phyloP scores from a whole-genome alignment of 1,140 invertebrate species.

The Wiebesia pumilae region DNA sequence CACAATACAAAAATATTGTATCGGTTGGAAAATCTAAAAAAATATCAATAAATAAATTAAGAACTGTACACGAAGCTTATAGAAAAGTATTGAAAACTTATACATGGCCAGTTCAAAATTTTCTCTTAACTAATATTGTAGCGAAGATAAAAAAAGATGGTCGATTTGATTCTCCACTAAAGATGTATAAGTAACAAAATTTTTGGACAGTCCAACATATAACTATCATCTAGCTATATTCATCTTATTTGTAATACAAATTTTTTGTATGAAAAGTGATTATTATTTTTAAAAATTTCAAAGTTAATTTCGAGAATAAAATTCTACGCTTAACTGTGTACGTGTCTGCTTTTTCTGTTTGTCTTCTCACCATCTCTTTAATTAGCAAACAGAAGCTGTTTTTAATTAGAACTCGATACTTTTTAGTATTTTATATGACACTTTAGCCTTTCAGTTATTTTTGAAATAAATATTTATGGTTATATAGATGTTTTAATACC shows the following conservation, averaged over 20 bases:
- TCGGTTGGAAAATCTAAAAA: neutral
- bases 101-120: conserved; percentile 59
- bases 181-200: neutral
- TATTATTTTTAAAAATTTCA: conserved; percentile 12
- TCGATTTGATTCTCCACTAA: conserved; percentile 45
- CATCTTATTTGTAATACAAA: conserved; percentile 16
- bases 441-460: neutral
- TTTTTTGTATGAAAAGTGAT: conserved; percentile 2
- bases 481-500: neutral
- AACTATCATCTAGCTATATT: neutral
- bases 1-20: conserved; percentile 29
- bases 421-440: neutral
- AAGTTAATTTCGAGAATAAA: conserved; percentile 30
- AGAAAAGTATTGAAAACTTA: conserved; percentile 38
- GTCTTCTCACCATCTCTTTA: neutral
- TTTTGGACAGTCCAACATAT: conserved; percentile 1
- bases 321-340: conserved; percentile 1
- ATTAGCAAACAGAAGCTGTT: neutral
- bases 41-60: conserved; percentile 10
- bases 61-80: conserved; percentile 41
- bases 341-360: conserved; percentile 18
- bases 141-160: conserved; percentile 54
- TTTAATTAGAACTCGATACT: neutral
- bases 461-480: neutral
- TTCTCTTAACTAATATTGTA: conserved; percentile 59